A percentile compares a stretch with the other conserved stretches of the same genome.
phyloP scores from a whole-genome alignment of 2,797 vertebrate species.

The Octomys mimax region DNA sequence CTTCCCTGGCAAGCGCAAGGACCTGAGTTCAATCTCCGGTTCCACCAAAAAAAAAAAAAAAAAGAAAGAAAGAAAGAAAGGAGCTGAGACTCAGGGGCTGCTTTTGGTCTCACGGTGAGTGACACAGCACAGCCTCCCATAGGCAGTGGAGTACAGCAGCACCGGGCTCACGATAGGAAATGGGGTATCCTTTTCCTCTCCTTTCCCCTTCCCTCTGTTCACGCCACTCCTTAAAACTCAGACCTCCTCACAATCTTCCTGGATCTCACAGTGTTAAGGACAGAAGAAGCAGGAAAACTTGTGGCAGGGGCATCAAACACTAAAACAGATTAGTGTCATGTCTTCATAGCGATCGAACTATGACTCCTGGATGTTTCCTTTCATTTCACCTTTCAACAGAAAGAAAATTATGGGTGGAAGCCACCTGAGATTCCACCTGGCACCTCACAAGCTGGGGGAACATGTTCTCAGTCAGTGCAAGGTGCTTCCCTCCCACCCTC shows the following conservation, averaged over 20 bases:
- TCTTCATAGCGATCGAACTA: background rate
- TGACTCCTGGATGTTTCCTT: background rate
- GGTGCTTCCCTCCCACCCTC: slow-evolving; percentile 24
- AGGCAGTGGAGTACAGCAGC: background rate
- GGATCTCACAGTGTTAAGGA: background rate
- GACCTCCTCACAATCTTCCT: background rate
- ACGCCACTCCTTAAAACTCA: background rate
- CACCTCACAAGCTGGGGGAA: accelerated
- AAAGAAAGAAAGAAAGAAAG: background rate
- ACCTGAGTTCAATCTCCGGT: too few species aligned
- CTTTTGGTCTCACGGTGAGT: background rate
- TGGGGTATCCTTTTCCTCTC: background rate
- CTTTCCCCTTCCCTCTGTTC: background rate
- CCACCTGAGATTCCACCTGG: accelerated
- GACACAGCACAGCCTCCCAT: background rate
- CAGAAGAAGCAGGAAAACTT: background rate
- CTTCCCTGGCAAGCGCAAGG: too few species aligned
- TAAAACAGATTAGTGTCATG: background rate
- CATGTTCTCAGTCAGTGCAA: accelerated
- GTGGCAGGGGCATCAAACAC: background rate
- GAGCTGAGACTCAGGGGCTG: background rate
- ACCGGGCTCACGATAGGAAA: background rate
- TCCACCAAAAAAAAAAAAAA: too few species aligned
- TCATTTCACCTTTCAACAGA: background rate
- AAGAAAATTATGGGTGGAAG: background rate